Percentiles rank a stretch among this genome's conserved stretches.
Conservation (phyloP, 2,888 invertebrate species). For the Chymomyza amoena region DNA sequence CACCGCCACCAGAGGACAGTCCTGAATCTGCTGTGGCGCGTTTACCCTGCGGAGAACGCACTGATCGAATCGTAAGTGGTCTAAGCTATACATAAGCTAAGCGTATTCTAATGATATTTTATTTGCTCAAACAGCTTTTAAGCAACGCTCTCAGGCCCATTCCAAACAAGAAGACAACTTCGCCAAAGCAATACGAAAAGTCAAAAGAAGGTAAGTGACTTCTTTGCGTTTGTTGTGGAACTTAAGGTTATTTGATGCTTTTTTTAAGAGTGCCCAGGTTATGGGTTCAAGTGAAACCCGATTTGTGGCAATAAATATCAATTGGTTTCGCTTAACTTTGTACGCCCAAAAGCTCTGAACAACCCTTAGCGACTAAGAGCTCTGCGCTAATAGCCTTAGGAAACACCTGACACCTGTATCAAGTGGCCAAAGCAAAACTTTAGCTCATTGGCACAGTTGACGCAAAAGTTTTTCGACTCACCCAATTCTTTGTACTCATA, state of each 20-base stretch:
- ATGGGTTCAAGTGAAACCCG: conserved; percentile 64
- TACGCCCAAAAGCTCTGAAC: conserved; percentile 11
- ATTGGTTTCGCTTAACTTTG: conserved; percentile 74
- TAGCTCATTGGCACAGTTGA: conserved; percentile 16
- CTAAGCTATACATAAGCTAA: conserved; percentile 9
- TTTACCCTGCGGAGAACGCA: conserved; percentile 90
- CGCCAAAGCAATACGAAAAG: conserved; percentile 82
- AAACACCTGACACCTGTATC: conserved; percentile 1
- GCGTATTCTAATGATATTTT: background rate
- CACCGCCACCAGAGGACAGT: conserved; percentile 94
- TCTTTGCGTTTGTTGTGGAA: conserved; percentile 34
- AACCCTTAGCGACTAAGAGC: background rate
- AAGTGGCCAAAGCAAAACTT: conserved; percentile 15
- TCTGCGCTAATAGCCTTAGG: background rate
- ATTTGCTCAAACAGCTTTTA: conserved; percentile 72
- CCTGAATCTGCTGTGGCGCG: conserved; percentile 91
- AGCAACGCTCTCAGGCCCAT: conserved; percentile 79
- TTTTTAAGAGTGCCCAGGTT: conserved; percentile 40
- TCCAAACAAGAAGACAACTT: conserved; percentile 83
- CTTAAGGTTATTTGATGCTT: conserved; percentile 36
- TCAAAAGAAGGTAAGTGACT: conserved; percentile 78
- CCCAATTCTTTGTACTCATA: background rate
- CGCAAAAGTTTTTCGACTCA: conserved; percentile 10
- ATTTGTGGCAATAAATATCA: conserved; percentile 70
- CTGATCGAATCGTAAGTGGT: conserved; percentile 84